phyloP scores from a whole-genome alignment of 2,113 vertebrate species.

The Thermophis baileyi region DNA sequence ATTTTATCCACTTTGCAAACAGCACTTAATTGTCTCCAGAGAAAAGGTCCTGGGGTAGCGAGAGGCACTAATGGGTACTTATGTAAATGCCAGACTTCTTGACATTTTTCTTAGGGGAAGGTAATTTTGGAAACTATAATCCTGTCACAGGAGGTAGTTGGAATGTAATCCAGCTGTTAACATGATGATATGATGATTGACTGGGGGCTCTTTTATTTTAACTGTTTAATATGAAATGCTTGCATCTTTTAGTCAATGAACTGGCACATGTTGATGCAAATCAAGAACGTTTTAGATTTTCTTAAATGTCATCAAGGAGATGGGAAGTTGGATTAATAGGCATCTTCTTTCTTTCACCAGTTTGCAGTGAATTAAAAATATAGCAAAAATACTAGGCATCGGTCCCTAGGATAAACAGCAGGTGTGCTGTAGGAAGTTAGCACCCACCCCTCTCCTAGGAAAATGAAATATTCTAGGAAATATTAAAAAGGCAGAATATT shows the following conservation, averaged over 20 bases:
- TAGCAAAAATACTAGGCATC: too few species aligned
- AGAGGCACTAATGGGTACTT: constrained; percentile 34
- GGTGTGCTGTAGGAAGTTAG: too few species aligned
- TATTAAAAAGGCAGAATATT: too few species aligned
- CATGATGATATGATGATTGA: neutral
- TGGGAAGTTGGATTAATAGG: neutral
- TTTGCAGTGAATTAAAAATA: neutral
- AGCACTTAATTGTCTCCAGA: constrained; percentile 35
- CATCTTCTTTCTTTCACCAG: neutral
- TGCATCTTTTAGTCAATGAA: accelerated
- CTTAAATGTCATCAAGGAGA: neutral
- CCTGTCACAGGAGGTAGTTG: neutral
- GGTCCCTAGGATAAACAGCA: neutral
- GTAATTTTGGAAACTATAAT: neutral
- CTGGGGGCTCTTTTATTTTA: neutral
- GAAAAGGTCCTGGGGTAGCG: constrained; percentile 15
- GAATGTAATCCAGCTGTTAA: neutral
- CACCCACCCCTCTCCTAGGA: too few species aligned
- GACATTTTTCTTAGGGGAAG: constrained; percentile 6
- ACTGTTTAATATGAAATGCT: neutral
- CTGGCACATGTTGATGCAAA: accelerated
- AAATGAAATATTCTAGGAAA: too few species aligned
- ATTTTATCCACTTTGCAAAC: constrained; percentile 42
- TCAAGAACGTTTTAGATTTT: neutral
- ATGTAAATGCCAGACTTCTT: neutral